phyloP scores from a whole-genome alignment of 2,888 invertebrate genomes.

The Ichneumoninae sp. region DNA sequence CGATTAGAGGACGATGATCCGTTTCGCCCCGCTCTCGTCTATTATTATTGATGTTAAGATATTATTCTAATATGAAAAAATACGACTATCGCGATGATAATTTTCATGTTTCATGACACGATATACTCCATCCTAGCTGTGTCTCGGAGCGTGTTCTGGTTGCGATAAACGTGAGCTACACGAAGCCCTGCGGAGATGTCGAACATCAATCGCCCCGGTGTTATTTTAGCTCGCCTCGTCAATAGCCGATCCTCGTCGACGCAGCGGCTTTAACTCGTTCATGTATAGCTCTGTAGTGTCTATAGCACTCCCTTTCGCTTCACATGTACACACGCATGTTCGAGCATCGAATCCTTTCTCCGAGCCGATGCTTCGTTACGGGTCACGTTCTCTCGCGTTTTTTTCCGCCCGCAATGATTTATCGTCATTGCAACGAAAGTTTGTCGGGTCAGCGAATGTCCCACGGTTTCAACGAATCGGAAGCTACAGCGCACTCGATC shows the following conservation, averaged over 20 bases:
- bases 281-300: not conserved
- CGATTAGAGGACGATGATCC: not conserved
- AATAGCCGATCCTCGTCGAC: slow-evolving; percentile 26
- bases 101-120: not conserved
- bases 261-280: slow-evolving; percentile 9
- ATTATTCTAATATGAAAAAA: not conserved
- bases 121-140: not conserved
- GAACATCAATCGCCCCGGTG: slow-evolving; percentile 9
- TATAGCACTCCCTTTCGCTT: slow-evolving; percentile 6
- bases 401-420: slow-evolving; percentile 44
- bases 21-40: not conserved
- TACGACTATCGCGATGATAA: not conserved
- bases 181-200: not conserved
- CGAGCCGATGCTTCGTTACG: slow-evolving; percentile 49
- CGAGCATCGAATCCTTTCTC: slow-evolving; percentile 30
- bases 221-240: slow-evolving; percentile 5
- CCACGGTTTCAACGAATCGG: slow-evolving; percentile 18
- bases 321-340: slow-evolving; percentile 6
- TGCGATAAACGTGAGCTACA: slow-evolving; percentile 40
- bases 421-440: slow-evolving; percentile 46
- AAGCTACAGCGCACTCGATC: slow-evolving; percentile 11
- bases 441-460: slow-evolving; percentile 50
- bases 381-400: slow-evolving; percentile 37
- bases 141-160: slow-evolving; percentile 34
- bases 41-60: not conserved